Evolutionary conservation across 1,140 invertebrate genomes (phyloP), one percentile per base, ranked within the genome.

Genomic region (Drosophila nigrodunni): DNA sequence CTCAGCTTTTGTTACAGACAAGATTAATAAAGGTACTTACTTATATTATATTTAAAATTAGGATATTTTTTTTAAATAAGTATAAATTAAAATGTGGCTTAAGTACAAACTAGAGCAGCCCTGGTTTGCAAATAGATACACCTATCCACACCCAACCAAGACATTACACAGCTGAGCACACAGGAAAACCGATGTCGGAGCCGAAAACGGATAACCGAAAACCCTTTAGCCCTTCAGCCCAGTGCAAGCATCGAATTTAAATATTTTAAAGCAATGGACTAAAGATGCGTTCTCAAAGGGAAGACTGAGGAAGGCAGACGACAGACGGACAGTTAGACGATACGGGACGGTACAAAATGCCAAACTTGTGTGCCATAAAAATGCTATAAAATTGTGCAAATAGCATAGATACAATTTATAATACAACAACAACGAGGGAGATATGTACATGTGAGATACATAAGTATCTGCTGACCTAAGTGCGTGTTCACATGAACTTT

Each of bases 381-480:
- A 76, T 80, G 80, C 76, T 87, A 86, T 90, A 90, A 87, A 90
- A 89, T 74, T 80, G 80, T 82, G 73, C 75, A 87, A 86, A 86
- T 77, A 79, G 80, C 70, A 70, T 75, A 73, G 64, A 68, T 74
- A 73, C 61, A 73, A 71, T 74, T 57, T 70, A 69, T 61, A 30
- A 30, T 30, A 30, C 25, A 30, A 30, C 25, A 30, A 46, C 52
- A 64, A 39, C 30, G n/a, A 43, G 39, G 35, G 59, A 21, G 64
- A 86, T 78, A 15, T 15, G 15, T 15, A 79, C 65, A 59, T 70
- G 43, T 43, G 13, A 64, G 47, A 68, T 73, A 52, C 62, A 30
- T 61, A 77, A 71, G 65, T 64, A 54, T 43, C 30, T 59, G 57
- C 57, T 59, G 57, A 59, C 57, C 57, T 59, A 59, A 44, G 57